Conservation (phyloP, 2,888 invertebrate species). For the Epinotia bilunana region DNA sequence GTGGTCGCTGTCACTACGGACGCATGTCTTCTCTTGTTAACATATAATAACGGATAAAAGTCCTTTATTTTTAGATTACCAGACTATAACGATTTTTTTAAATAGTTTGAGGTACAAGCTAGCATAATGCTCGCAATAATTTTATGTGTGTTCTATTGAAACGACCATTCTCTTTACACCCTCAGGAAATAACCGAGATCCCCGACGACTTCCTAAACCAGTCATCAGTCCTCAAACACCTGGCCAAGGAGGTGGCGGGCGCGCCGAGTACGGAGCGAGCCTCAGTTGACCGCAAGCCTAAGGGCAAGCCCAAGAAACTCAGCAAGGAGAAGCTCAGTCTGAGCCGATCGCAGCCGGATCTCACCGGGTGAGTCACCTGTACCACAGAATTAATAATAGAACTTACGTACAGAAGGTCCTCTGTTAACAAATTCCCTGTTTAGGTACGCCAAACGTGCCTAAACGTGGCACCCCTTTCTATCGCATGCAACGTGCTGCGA, state of each 20-base stretch:
- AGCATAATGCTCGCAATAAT: not conserved
- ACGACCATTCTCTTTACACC: not conserved
- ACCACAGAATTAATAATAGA: no score
- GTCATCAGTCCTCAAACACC: constrained; percentile 92
- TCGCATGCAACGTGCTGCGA: no score
- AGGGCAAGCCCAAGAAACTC: constrained; percentile 71
- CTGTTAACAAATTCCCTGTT: no score
- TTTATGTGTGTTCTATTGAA: not conserved
- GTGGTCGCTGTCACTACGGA: no score
- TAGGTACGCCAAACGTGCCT: no score
- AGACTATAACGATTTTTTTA: no score
- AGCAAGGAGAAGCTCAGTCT: constrained; percentile 86
- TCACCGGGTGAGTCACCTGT: constrained; percentile 83
- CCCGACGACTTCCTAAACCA: constrained; percentile 93
- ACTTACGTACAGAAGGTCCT: no score
- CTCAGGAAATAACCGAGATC: constrained; percentile 92
- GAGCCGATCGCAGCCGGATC: constrained; percentile 93
- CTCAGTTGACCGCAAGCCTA: constrained; percentile 60
- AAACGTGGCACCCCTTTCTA: no score
- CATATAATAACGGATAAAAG: no score
- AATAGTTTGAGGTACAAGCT: no score
- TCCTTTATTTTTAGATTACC: no score
- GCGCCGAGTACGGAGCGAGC: constrained; percentile 71
- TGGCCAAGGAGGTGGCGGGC: constrained; percentile 90
- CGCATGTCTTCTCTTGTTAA: no score